A percentile compares a stretch with the other conserved stretches of the same genome.
These are phyloP conservation scores for Isoperla grammatica DNA, from an alignment of 2,888 invertebrate genomes.

Conservation along the genomic window DNA sequence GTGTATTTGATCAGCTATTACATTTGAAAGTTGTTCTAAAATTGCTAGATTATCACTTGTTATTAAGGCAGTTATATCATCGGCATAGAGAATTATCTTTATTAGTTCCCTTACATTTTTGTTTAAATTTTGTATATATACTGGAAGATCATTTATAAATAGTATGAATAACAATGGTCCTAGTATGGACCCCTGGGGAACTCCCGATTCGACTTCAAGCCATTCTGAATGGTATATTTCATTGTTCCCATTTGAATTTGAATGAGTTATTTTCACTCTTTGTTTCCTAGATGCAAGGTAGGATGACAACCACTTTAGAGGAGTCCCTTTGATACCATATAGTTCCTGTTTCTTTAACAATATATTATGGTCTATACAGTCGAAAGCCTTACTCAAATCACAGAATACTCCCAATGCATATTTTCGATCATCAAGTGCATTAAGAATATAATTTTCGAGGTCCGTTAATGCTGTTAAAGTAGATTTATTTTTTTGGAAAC, in stretches of 20 bases:
- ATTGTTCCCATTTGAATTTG: neutral
- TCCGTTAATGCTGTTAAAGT: constrained; percentile 13
- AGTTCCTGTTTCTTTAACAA: constrained; percentile 13
- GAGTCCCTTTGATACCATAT: constrained; percentile 18
- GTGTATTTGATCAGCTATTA: too few relatives aligned
- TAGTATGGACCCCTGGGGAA: constrained; percentile 7
- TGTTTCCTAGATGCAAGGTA: constrained; percentile 18
- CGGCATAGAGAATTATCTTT: neutral
- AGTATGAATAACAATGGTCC: neutral
- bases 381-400: constrained; percentile 24
- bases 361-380: constrained; percentile 20
- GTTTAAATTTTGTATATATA: too few relatives aligned
- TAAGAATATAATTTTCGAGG: constrained; percentile 1
- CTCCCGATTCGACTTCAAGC: neutral
- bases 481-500: constrained; percentile 17
- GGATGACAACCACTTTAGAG: constrained; percentile 4
- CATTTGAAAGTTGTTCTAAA: neutral
- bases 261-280: neutral
- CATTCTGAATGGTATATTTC: neutral
- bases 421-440: neutral
- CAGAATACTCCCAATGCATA: constrained; percentile 12
- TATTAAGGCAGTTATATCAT: neutral
- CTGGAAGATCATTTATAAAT: neutral
- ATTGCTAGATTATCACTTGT: neutral
- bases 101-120: neutral